These are phyloP conservation scores for Anoplolepis gracilipes DNA, from an alignment of 1,140 invertebrate genomes.

Conservation along the genomic window DNA sequence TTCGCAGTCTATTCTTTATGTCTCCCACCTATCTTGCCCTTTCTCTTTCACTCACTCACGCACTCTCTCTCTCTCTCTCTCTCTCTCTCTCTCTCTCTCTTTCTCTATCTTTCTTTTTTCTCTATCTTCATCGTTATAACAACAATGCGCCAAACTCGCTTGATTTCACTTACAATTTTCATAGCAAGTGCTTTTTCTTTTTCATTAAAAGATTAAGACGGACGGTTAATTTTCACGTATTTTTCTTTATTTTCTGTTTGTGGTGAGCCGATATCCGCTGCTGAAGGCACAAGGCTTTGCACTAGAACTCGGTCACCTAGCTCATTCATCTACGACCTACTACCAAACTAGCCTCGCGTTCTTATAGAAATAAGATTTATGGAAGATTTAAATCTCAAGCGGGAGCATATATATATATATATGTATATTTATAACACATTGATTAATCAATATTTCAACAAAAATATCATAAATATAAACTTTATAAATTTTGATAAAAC, in stretches of 20 bases:
- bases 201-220: constrained; percentile 85
- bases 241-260: constrained; percentile 75
- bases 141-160: constrained; percentile 71
- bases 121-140: constrained; percentile 58
- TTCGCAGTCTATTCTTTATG: constrained; percentile 19
- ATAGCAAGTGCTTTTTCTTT: constrained; percentile 66
- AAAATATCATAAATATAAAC: constrained; percentile 6
- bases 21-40: constrained; percentile 14
- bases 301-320: constrained; percentile 86
- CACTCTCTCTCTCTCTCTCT: constrained; percentile 41
- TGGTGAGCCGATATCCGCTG: constrained; percentile 86
- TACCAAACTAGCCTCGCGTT: constrained; percentile 74
- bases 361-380: constrained; percentile 53
- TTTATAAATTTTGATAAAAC: not conserved
- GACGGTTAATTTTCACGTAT: constrained; percentile 84
- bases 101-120: constrained; percentile 17
- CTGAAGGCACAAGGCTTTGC: constrained; percentile 86
- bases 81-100: no score
- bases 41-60: not conserved
- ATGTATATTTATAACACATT: no score
- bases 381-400: constrained; percentile 43
- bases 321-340: constrained; percentile 80
- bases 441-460: not conserved
- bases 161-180: constrained; percentile 79
- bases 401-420: not conserved